A percentile compares a stretch with the other conserved stretches of the same genome.
phyloP scores from a whole-genome alignment of 2,888 invertebrate species.

The Chrysolina oricalcia region DNA sequence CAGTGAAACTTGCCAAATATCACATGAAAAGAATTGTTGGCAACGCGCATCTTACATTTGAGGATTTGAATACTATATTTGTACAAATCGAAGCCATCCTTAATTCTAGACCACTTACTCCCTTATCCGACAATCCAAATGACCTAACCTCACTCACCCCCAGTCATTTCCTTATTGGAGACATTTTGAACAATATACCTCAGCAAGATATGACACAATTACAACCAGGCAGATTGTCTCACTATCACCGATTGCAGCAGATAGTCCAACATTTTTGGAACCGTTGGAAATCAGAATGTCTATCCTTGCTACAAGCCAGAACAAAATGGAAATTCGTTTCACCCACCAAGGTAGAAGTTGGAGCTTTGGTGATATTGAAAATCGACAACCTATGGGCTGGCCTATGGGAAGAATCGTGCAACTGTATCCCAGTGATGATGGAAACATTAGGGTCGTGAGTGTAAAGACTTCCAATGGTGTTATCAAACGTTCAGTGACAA shows the following conservation, averaged over 20 bases:
- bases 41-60: conserved; percentile 30
- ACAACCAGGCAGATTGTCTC: conserved; percentile 25
- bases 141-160: conserved; percentile 26
- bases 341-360: neutral
- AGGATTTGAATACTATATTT: conserved; percentile 28
- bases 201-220: conserved; percentile 6
- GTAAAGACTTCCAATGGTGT: conserved; percentile 31
- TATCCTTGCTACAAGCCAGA: no score
- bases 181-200: conserved; percentile 26
- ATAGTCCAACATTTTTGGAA: conserved; percentile 37
- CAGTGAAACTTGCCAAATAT: conserved; percentile 32
- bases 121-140: conserved; percentile 4
- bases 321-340: no score
- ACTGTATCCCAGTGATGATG: conserved; percentile 24
- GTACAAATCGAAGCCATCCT: conserved; percentile 34
- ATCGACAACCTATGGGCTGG: conserved; percentile 23
- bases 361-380: conserved; percentile 7
- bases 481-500: conserved; percentile 25
- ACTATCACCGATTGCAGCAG: conserved; percentile 26
- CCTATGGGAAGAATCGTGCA: conserved; percentile 11
- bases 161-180: conserved; percentile 37
- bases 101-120: conserved; percentile 38
- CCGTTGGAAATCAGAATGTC: conserved; percentile 14
- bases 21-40: conserved; percentile 35
- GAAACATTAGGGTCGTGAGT: conserved; percentile 27